Base-by-base conservation (phyloP, 92 coral and sea anemone genomes). In the Metridium senile region DNA sequence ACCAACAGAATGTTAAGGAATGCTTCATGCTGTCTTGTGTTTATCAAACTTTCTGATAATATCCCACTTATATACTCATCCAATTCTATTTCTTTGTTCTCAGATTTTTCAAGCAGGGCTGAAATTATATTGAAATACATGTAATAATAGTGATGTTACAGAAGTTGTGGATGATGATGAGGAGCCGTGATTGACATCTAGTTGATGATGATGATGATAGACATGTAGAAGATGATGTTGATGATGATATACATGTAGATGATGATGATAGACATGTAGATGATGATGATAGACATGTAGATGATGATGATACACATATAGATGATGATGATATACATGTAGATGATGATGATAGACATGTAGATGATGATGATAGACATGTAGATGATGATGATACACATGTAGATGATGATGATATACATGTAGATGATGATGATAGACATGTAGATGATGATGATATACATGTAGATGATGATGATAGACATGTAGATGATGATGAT, bases 1-100 rank as follows among this genome's bases (percentile, higher is more conserved):
- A 96, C 99, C 96, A 96, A 71, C 30, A 96, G 77, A 21, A 96
- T 89, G 81, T 89, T 87, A 10, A 92, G 85, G 77, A 96, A 96
- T 54, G 97, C 94, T 79, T 96, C 99, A 72, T 92, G 93, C 64
- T 96, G 99, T 59, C 99, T 89, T 39, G 97, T 85, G 82, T 92
- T 93, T 73, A 96, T 96, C 71, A 96, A 79, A 62, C 91, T 85
- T 87, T 92, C 99, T 53, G 89, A 92, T 9, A 96, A 70, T 2
- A 82, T 58, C 51, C 70, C 84, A 33, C 71, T 39, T 9, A 89
- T 67, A 23, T 75, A 53, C 11, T 81, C 93, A 56, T 92, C 97
- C n/a, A 82, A 74, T 67, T 88, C 66, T 9, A 69, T 68, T 10
- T 79, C 89, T 33, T 75, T 22, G 9, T 58, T 75, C 26, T 28